phyloP scores from a whole-genome alignment of 1,140 invertebrate genomes.

The Rhagoletis pomonella region DNA sequence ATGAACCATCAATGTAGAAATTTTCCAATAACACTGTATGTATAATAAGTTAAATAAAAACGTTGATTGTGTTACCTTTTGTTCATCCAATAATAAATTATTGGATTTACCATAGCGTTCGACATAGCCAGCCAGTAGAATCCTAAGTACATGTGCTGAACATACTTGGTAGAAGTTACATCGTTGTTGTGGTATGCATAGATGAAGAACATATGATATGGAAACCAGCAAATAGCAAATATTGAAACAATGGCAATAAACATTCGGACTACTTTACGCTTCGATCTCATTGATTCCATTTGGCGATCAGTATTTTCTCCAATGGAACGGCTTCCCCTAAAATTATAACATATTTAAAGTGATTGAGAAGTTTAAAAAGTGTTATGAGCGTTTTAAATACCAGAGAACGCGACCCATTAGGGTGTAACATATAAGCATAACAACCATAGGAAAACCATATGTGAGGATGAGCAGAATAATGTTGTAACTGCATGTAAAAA shows the following conservation, averaged over 20 bases:
- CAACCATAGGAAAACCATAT: conserved; percentile 92
- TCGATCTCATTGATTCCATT: conserved; percentile 88
- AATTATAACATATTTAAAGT: background rate
- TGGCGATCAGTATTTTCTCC: conserved; percentile 91
- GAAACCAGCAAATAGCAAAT: conserved; percentile 92
- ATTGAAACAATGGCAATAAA: conserved; percentile 79
- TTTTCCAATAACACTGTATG: too few relatives aligned
- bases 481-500: conserved; percentile 84
- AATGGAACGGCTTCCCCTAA: conserved; percentile 86
- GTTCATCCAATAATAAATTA: conserved; percentile 96
- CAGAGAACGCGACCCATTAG: conserved; percentile 84
- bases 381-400: conserved; percentile 27
- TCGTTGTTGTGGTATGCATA: conserved; percentile 86
- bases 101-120: conserved; percentile 93
- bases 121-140: conserved; percentile 96
- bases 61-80: conserved; percentile 76
- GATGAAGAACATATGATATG: conserved; percentile 92
- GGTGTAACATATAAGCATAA: conserved; percentile 91
- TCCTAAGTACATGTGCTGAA: conserved; percentile 87
- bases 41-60: background rate
- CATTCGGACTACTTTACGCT: conserved; percentile 85
- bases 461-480: conserved; percentile 89
- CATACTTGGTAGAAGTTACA: conserved; percentile 82
- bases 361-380: conserved; percentile 60
- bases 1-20: too few relatives aligned